Evolutionary conservation across 2,797 vertebrate species (phyloP).

Genomic region (Gastrophryne carolinensis): DNA sequence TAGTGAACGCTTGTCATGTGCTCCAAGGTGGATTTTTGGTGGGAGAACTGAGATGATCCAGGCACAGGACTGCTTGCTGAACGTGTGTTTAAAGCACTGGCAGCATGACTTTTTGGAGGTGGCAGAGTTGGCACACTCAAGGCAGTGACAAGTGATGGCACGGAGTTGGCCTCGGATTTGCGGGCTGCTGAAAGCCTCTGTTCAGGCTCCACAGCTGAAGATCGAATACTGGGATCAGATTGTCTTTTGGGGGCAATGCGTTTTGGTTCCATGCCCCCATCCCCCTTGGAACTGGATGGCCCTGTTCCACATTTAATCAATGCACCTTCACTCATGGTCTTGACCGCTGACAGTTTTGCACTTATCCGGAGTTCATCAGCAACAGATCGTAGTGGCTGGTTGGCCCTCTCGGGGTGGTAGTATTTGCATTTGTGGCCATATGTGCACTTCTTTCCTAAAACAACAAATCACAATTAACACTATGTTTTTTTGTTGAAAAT

Average conservation of each 20-base stretch:
- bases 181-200: constrained; percentile 83
- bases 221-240: constrained; percentile 96
- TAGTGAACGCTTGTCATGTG: constrained; percentile 94
- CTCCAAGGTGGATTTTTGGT: constrained; percentile 89
- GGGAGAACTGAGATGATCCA: constrained; percentile 89
- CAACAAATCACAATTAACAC: too few relatives aligned
- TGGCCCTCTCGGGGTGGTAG: constrained; percentile 96
- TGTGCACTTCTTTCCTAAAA: constrained; percentile 96
- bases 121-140: constrained; percentile 96
- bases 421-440: constrained; percentile 99
- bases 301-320: constrained; percentile 84
- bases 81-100: constrained; percentile 92
- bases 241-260: constrained; percentile 93
- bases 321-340: constrained; percentile 97
- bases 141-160: constrained; percentile 94
- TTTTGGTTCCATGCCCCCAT: constrained; percentile 84
- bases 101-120: constrained; percentile 90
- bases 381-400: constrained; percentile 92
- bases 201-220: constrained; percentile 87
- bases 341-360: constrained; percentile 95
- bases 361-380: constrained; percentile 97
- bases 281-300: constrained; percentile 75
- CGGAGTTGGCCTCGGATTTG: constrained; percentile 93
- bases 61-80: constrained; percentile 98
- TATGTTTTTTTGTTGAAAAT: too few relatives aligned